Conservation (phyloP, 2,797 vertebrate genomes). For the Decapterus maruadsi region DNA sequence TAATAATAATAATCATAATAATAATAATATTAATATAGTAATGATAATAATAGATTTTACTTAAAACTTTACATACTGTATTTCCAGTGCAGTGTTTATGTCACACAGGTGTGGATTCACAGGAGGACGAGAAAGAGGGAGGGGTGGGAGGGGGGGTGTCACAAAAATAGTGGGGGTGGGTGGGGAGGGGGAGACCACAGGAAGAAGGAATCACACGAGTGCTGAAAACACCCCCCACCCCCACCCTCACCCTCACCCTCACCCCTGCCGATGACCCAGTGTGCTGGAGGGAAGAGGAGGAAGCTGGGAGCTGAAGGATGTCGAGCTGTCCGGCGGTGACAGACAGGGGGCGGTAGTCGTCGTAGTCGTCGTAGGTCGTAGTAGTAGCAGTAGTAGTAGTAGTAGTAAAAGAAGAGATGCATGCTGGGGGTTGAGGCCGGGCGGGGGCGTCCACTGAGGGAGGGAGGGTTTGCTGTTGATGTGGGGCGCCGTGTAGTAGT, state of each 20-base stretch:
- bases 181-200: conserved; percentile 17
- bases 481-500: conserved; percentile 28
- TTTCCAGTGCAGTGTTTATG: conserved; percentile 82
- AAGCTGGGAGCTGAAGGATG: conserved; percentile 30
- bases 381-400: conserved; percentile 11
- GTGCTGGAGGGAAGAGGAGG: conserved; percentile 57
- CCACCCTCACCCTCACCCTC: conserved; percentile 17
- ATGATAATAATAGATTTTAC: conserved; percentile 76
- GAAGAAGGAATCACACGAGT: conserved; percentile 58
- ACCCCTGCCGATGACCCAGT: conserved; percentile 38
- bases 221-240: conserved; percentile 29
- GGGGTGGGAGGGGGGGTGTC: conserved; percentile 57
- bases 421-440: conserved; percentile 75
- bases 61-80: conserved; percentile 86
- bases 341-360: conserved; percentile 52
- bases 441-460: conserved; percentile 51
- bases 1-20: conserved; percentile 73
- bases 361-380: neutral
- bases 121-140: conserved; percentile 43
- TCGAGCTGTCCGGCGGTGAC: conserved; percentile 41
- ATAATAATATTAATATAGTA: conserved; percentile 73
- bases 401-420: conserved; percentile 72
- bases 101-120: conserved; percentile 76
- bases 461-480: conserved; percentile 57
- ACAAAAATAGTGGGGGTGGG: conserved; percentile 48